Conservation (phyloP, 2,888 invertebrate genomes). For the Drosophila niveifrons region DNA sequence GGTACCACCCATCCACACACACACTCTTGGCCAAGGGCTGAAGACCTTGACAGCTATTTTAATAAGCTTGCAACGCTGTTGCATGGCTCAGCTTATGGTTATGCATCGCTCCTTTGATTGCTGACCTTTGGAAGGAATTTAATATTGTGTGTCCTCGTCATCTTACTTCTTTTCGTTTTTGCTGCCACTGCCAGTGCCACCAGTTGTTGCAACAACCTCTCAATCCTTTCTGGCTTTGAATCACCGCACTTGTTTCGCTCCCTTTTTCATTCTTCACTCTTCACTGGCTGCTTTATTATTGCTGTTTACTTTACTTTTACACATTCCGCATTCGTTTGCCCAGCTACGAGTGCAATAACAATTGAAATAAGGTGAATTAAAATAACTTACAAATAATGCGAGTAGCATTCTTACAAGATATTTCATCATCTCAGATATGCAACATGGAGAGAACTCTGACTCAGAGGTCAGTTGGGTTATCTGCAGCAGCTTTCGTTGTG, state of each 20-base stretch:
- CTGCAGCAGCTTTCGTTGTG: conserved; percentile 12
- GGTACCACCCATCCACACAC: background rate
- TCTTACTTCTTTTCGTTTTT: background rate
- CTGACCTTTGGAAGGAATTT: conserved; percentile 68
- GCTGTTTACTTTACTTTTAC: conserved; percentile 53
- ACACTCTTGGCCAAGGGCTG: conserved; percentile 9
- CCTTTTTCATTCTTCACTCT: conserved; percentile 1
- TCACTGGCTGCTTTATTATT: conserved; percentile 40
- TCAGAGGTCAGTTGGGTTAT: conserved; percentile 36
- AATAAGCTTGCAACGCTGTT: conserved; percentile 38
- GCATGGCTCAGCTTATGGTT: conserved; percentile 56
- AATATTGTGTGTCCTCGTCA: conserved; percentile 54
- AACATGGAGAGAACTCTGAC: background rate
- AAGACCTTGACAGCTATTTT: conserved; percentile 29
- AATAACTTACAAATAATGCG: conserved; percentile 21
- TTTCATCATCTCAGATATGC: background rate
- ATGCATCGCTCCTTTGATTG: conserved; percentile 39
- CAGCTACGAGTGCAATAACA: conserved; percentile 5
- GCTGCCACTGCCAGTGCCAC: conserved; percentile 4
- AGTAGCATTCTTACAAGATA: conserved; percentile 10
- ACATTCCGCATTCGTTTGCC: conserved; percentile 35
- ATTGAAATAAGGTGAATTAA: conserved; percentile 5
- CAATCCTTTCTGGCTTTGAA: conserved; percentile 39
- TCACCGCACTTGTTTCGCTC: conserved; percentile 33
- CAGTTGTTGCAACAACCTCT: conserved; percentile 17